A percentile compares a stretch with the other conserved stretches of the same genome.
phyloP scores from a whole-genome alignment of 2,888 invertebrate genomes.

The Tortricodes alternella region DNA sequence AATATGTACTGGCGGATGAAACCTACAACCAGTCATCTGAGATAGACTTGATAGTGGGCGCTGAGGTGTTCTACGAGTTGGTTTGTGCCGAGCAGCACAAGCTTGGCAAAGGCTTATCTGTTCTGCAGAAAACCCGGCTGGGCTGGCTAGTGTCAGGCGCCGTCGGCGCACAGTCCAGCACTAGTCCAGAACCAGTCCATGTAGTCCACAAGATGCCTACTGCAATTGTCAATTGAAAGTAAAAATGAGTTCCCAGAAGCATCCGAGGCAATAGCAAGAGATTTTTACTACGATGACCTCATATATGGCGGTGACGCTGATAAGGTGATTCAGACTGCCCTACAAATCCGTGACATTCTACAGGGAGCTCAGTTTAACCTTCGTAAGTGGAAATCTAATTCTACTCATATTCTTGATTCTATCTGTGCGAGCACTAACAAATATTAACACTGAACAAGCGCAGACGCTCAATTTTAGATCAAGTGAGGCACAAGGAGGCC shows the following conservation, averaged over 20 bases:
- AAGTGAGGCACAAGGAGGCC: neutral
- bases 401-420: no score
- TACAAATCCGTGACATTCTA: neutral
- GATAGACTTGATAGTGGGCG: neutral
- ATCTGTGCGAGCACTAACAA: no score
- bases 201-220: slow-evolving; percentile 27
- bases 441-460: neutral
- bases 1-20: neutral
- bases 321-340: neutral
- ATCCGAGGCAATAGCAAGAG: neutral
- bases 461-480: no score
- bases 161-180: neutral
- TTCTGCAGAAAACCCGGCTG: neutral
- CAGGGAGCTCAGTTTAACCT: slow-evolving; percentile 13
- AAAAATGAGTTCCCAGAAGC: neutral
- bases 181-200: neutral
- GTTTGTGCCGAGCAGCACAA: neutral
- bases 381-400: slow-evolving; percentile 29
- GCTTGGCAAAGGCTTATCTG: neutral
- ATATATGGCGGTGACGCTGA: neutral
- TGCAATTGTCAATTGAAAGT: slow-evolving; percentile 23
- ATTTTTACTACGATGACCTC: neutral
- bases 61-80: neutral
- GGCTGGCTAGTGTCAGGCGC: neutral
- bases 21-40: neutral